phyloP scores from a whole-genome alignment of 2,888 invertebrate species.

The Athrips mouffetella region DNA sequence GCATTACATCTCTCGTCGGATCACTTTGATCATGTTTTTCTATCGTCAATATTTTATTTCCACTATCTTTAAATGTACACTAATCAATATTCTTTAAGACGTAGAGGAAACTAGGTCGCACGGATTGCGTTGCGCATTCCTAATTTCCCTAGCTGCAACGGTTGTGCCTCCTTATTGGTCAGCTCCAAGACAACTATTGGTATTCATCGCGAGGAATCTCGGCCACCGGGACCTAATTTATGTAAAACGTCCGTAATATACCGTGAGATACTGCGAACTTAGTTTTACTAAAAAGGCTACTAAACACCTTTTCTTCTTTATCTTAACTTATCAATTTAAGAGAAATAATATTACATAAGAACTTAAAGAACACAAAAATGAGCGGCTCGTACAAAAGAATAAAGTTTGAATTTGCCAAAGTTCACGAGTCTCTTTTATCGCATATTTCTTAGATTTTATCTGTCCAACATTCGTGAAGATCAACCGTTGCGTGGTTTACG shows the following conservation, averaged over 20 bases:
- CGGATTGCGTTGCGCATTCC: constrained; percentile 20
- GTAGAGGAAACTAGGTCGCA: constrained; percentile 20
- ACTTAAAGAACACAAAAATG: not conserved
- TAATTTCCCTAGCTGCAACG: constrained; percentile 24
- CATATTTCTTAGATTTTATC: constrained; percentile 1
- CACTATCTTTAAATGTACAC: not conserved
- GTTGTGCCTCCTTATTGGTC: constrained; percentile 34
- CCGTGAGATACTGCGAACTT: constrained; percentile 43
- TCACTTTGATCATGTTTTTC: not conserved
- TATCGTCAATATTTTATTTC: not conserved
- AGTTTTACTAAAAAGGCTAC: not conserved
- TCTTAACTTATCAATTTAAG: not conserved
- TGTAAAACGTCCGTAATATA: constrained; percentile 35
- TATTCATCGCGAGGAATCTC: constrained; percentile 50
- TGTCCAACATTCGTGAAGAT: constrained; percentile 4
- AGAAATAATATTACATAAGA: not conserved
- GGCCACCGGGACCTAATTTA: constrained; percentile 46
- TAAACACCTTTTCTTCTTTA: not conserved
- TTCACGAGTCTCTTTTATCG: constrained; percentile 1
- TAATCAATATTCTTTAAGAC: not conserved
- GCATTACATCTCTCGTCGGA: not conserved
- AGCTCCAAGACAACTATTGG: constrained; percentile 30
- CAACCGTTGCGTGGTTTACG: constrained; percentile 3
- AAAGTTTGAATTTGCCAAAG: not conserved
- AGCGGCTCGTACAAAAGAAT: not conserved